Base-by-base conservation (phyloP, 92 coral and sea anemone species). In the Metridium senile region DNA sequence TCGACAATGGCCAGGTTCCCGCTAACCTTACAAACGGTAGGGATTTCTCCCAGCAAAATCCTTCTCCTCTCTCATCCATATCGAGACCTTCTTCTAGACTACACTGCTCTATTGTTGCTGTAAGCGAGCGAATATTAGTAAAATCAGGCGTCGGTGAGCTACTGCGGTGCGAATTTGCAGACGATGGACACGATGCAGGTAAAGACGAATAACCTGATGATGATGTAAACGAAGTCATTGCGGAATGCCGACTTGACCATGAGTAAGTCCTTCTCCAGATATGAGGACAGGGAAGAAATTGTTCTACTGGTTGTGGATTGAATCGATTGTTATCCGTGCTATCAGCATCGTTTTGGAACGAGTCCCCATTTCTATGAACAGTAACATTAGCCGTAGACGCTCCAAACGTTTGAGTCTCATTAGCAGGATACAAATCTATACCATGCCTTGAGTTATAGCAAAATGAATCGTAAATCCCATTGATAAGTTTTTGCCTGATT, bases 141-240 rank as follows among this genome's bases (percentile, higher is more conserved):
- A 91, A 91, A 75, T 96, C 99, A 17, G 99, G 99, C 0, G 99
- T 92, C 0, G 99, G 99, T 16, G 99, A 92, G 2, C 88, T 79
- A 33, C 99, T 96, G 7, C 99, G 89, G 70, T 96, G 99, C 1
- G 97, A 92, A 46, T 89, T 93, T 4, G 99, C 97, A 9, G 99
- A 96, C 25, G 99, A 96, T 0, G 99, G 94, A 33, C 99, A 96
- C 8, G 97, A 92, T 0, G 90, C 92, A 56, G 94, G 94, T 27
- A 90, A 84, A 0, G 99, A 96, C 0, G 97, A 96, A 66, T 96
- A 96, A 2, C 99, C 99, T 1, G 99, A 96, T 0, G 99, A 96
- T 20, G 85, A 79, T 0, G 96, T 80, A 32, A 89, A 79, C 0
- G 83, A 80, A n/a, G 93, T 91, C 72, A 79, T 87, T 11, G 79